A percentile compares a stretch with the other conserved stretches of the same genome.
Evolutionary conservation across 2,113 vertebrate genomes (phyloP).

Genomic region (Amia ocellicauda): DNA sequence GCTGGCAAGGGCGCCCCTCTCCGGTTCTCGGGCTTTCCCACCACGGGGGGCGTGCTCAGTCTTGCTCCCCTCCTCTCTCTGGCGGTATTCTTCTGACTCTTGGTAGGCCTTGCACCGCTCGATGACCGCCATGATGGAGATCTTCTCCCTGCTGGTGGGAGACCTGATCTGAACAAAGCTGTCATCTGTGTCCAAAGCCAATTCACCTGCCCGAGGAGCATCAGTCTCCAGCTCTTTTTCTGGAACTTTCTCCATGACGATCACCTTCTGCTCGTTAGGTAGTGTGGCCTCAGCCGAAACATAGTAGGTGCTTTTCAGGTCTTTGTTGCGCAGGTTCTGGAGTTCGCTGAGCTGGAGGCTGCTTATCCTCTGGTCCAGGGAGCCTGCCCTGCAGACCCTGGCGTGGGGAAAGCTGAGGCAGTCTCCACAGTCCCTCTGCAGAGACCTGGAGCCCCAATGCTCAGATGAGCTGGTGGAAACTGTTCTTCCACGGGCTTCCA

Average conservation of each 20-base stretch:
- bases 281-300: conserved; percentile 55
- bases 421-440: conserved; percentile 14
- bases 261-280: conserved; percentile 54
- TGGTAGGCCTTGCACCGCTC: conserved; percentile 76
- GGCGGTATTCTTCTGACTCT: conserved; percentile 66
- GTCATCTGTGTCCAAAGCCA: conserved; percentile 16
- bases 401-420: conserved; percentile 26
- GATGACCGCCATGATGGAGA: conserved; percentile 68
- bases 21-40: not conserved
- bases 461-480: conserved; percentile 23
- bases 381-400: conserved; percentile 54
- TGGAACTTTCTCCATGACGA: conserved; percentile 68
- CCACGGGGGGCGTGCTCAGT: not conserved
- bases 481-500: conserved; percentile 23
- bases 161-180: conserved; percentile 65
- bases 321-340: conserved; percentile 38
- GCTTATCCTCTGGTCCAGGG: conserved; percentile 50
- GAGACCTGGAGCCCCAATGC: not conserved
- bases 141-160: conserved; percentile 72
- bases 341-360: conserved; percentile 45
- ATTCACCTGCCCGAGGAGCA: not conserved
- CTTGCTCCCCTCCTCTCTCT: conserved; percentile 45
- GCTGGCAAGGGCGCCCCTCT: conserved; percentile 18
- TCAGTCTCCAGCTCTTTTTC: not conserved
- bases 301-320: conserved; percentile 31